phyloP scores from a whole-genome alignment of 2,113 vertebrate species.

The Rhadina sibilatrix region DNA sequence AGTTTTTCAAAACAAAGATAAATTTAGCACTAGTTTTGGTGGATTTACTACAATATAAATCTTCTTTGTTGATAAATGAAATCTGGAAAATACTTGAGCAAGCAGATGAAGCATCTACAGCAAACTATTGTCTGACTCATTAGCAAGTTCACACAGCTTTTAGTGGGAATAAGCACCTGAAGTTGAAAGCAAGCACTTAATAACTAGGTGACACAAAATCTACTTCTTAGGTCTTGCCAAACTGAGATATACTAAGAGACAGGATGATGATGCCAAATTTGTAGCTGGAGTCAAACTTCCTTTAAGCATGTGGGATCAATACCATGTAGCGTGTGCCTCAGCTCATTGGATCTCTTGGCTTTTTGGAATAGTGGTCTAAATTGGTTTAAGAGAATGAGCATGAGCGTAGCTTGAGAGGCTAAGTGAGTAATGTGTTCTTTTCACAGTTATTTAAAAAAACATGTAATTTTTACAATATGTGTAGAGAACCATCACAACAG shows the following conservation, averaged over 20 bases:
- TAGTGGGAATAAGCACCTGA: background rate
- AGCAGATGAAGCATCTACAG: background rate
- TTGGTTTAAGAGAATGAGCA: background rate
- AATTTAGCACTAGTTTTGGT: background rate
- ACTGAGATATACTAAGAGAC: background rate
- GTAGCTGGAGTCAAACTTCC: background rate
- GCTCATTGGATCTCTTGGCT: background rate
- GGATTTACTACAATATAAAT: background rate
- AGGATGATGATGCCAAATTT: background rate
- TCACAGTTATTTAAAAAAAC: background rate
- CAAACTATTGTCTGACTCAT: background rate
- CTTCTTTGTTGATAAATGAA: background rate
- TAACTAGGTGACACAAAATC: background rate
- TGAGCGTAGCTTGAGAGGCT: background rate
- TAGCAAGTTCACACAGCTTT: background rate
- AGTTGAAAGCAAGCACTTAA: background rate
- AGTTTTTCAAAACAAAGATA: background rate
- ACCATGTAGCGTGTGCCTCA: background rate
- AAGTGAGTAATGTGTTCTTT: background rate
- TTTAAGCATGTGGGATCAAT: background rate
- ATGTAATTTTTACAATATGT: background rate
- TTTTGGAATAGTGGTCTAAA: background rate
- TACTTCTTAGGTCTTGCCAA: background rate
- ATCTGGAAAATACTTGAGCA: background rate
- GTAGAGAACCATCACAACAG: background rate